These are phyloP conservation scores for Podotricha telesiphe DNA, from an alignment of 2,888 invertebrate species.

Conservation along the genomic window DNA sequence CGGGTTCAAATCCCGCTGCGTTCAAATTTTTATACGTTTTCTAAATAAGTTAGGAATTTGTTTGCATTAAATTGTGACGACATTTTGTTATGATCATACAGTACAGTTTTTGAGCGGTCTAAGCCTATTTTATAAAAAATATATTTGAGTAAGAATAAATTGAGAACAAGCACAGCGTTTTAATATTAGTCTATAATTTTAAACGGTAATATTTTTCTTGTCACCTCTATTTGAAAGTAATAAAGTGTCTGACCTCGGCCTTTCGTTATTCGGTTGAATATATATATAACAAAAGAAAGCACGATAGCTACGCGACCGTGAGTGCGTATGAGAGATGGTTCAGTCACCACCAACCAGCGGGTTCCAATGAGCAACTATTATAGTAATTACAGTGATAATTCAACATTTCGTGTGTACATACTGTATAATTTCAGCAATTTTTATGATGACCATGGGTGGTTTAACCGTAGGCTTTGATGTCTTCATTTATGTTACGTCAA, in stretches of 20 bases:
- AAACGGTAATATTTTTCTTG: slow-evolving; percentile 46
- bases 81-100: no score
- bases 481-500: slow-evolving; percentile 57
- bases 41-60: no score
- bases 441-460: slow-evolving; percentile 71
- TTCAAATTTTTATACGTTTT: no score
- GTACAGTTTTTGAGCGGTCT: no score
- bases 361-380: slow-evolving; percentile 64
- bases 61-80: no score
- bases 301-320: slow-evolving; percentile 60
- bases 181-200: slow-evolving; percentile 40
- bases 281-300: slow-evolving; percentile 63
- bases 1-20: no score
- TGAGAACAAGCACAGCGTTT: slow-evolving; percentile 32
- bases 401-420: slow-evolving; percentile 60
- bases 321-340: slow-evolving; percentile 53
- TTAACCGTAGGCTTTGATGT: slow-evolving; percentile 58
- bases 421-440: slow-evolving; percentile 75
- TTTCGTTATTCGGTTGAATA: slow-evolving; percentile 52
- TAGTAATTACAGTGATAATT: slow-evolving; percentile 73
- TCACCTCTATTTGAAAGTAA: slow-evolving; percentile 49
- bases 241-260: slow-evolving; percentile 59
- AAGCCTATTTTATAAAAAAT: neutral
- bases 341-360: slow-evolving; percentile 54
- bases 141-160: slow-evolving; percentile 26